Conservation (phyloP, 1,140 invertebrate genomes). For the Cyclargus thomasi region DNA sequence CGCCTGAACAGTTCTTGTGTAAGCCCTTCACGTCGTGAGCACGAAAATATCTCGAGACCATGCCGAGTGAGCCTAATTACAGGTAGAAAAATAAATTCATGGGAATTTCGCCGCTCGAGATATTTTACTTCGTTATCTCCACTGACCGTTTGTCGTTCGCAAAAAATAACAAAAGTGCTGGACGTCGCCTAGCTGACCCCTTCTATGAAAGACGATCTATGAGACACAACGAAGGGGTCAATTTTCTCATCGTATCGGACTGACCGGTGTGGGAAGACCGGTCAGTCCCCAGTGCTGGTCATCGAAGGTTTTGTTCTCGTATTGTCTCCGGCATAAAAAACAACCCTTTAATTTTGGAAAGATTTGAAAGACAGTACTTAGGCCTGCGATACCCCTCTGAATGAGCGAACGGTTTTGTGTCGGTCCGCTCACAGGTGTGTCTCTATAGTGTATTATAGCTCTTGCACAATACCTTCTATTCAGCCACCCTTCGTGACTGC, state of each 20-base stretch:
- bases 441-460: slow-evolving; percentile 19
- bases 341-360: slow-evolving; percentile 49
- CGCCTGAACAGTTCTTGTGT: slow-evolving; percentile 67
- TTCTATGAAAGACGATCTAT: slow-evolving; percentile 50
- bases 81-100: slow-evolving; percentile 71
- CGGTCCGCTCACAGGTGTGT: slow-evolving; percentile 39
- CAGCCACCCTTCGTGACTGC: slow-evolving; percentile 19
- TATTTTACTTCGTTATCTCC: slow-evolving; percentile 61
- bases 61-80: slow-evolving; percentile 69
- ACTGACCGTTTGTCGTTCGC: slow-evolving; percentile 53
- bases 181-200: slow-evolving; percentile 45
- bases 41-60: slow-evolving; percentile 69
- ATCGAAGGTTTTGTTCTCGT: slow-evolving; percentile 58
- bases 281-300: slow-evolving; percentile 57
- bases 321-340: slow-evolving; percentile 55
- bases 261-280: slow-evolving; percentile 37
- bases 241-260: slow-evolving; percentile 50
- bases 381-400: slow-evolving; percentile 50
- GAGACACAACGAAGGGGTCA: slow-evolving; percentile 54
- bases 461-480: slow-evolving; percentile 21
- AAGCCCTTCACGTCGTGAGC: slow-evolving; percentile 70
- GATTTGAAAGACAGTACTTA: slow-evolving; percentile 52
- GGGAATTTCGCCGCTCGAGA: slow-evolving; percentile 50
- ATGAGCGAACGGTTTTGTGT: slow-evolving; percentile 42
- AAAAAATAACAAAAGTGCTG: slow-evolving; percentile 60